A percentile compares a stretch with the other conserved stretches of the same genome.
Evolutionary conservation across 2,797 vertebrate species (phyloP).

Genomic region (Erpetoichthys calabaricus): DNA sequence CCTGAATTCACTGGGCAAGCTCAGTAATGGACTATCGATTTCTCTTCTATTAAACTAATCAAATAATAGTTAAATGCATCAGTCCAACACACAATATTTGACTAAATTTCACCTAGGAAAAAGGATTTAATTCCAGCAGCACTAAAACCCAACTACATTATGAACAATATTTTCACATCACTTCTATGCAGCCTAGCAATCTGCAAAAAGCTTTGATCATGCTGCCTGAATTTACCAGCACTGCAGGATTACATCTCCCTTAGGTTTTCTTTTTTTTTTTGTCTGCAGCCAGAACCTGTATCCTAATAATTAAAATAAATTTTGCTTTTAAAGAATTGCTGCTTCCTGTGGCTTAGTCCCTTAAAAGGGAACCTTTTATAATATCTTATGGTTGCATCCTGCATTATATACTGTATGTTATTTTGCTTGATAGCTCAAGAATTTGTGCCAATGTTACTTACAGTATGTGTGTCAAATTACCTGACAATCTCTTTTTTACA

Average conservation of each 20-base stretch:
- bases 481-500: constrained; percentile 9
- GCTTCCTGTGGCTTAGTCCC: no score
- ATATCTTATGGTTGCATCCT: no score
- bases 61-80: constrained; percentile 31
- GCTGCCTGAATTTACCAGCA: neutral
- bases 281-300: constrained; percentile 28
- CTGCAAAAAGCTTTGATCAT: no score
- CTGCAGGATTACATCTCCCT: constrained; percentile 21
- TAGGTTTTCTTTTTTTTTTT: constrained; percentile 16
- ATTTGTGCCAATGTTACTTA: constrained; percentile 1
- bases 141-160: constrained; percentile 18
- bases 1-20: constrained; percentile 38
- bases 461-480: constrained; percentile 6
- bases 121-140: constrained; percentile 22
- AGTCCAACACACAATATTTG: constrained; percentile 29
- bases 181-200: no score
- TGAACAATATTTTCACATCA: constrained; percentile 16
- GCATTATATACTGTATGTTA: no score
- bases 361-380: no score
- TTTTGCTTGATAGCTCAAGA: neutral
- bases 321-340: no score
- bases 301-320: neutral
- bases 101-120: constrained; percentile 24
- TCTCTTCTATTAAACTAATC: constrained; percentile 37
- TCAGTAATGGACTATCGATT: constrained; percentile 60